phyloP scores from a whole-genome alignment of 2,797 vertebrate genomes.

The Rhinatrema bivittatum region DNA sequence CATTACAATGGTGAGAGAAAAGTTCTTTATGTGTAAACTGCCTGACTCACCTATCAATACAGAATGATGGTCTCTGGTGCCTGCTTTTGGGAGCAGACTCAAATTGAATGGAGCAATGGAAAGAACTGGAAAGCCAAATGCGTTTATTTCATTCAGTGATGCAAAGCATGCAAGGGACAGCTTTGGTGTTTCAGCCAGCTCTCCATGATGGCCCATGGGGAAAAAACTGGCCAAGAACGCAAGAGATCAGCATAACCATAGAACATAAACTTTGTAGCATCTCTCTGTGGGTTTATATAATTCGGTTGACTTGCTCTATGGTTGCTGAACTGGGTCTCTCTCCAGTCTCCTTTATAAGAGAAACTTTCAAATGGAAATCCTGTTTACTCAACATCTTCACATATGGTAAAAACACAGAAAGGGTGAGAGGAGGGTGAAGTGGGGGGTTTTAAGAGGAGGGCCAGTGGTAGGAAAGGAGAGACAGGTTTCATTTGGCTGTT shows the following conservation, averaged over 20 bases:
- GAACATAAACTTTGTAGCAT: neutral
- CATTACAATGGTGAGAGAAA: too few species aligned
- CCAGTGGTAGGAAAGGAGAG: neutral
- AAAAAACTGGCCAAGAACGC: neutral
- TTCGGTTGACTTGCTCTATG: neutral
- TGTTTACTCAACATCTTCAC: neutral
- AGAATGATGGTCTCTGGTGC: too few species aligned
- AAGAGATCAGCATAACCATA: fast-evolving
- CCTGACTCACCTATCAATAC: too few species aligned
- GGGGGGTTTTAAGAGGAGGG: fast-evolving
- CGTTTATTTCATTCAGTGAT: too few species aligned
- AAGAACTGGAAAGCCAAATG: too few species aligned
- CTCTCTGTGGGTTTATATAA: fast-evolving
- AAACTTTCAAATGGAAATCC: neutral
- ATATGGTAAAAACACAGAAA: neutral
- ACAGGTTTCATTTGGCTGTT: neutral
- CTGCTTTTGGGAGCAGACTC: too few species aligned
- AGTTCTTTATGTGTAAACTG: too few species aligned
- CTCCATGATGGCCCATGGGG: neutral
- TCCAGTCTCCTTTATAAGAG: neutral
- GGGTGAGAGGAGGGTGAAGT: neutral
- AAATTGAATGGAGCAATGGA: too few species aligned
- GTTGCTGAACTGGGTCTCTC: neutral
- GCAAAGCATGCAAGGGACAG: neutral
- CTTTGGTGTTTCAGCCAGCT: neutral